Base-by-base conservation (phyloP, 35 echinoderm and acorn worm genomes). In the Strongylocentrotus purpuratus region DNA sequence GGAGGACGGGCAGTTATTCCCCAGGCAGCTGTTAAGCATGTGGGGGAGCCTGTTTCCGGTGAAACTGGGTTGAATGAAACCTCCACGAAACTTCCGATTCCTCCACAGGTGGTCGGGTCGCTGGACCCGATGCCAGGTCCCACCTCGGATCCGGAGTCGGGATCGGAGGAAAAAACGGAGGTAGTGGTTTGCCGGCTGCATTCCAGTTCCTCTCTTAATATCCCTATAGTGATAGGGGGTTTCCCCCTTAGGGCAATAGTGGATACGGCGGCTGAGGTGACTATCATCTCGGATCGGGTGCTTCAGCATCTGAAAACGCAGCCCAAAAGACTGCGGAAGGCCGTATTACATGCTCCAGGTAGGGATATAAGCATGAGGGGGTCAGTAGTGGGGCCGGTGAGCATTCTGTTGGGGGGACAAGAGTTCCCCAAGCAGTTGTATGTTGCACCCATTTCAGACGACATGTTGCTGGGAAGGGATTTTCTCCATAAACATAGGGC, bases 401-500 rank as follows among this genome's bases (percentile, higher is more conserved):
- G 46, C 65, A 14, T 94, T 22, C 8, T 32, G 65, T 32, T 95
- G 46, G 96, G 96, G 5, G 22, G 33, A 28, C 52, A 94, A 11
- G n/a, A 25, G 14, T 97, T 86, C 85, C 7, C 31, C 2, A 91
- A 94, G 47, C 32, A 55, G 12, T n/a, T 95, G 25, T 95, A 95
- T 94, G 96, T 97, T 17, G 96, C 96, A 12, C 96, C 91, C 18
- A 97, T 95, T 35, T 88, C 91, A 13, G 94, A 97, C 22, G 94
- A 95, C 47, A 97, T 97, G 96, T 47, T 97, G 6, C 48, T 97
- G 9, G 96, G 96, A 85, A 41, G 93, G 9, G 94, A 94, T 90
- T 95, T 97, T 31, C 96, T 97, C 2, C 4, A 33, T 7, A 87
- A 31, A 31, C 87, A 95, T 31, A 52, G 45, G 45, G 71, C 45